phyloP scores from a whole-genome alignment of 2,888 invertebrate genomes.

The Hemicrepidius hirtus region DNA sequence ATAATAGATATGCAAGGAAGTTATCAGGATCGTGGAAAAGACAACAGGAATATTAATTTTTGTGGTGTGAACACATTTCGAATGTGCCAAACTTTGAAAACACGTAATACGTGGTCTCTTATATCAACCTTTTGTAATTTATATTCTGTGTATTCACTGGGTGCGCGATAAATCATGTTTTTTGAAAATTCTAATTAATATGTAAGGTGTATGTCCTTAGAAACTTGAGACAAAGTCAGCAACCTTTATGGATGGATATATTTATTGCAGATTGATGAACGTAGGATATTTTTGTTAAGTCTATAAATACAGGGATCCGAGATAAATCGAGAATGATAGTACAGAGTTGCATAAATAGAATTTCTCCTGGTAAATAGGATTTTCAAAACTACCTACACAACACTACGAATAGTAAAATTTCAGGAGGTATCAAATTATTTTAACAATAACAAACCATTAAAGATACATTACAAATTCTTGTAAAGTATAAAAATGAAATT shows the following conservation, averaged over 20 bases:
- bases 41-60: slow-evolving; percentile 12
- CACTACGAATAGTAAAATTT: too few species aligned
- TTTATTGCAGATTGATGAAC: background rate
- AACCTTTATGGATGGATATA: slow-evolving; percentile 6
- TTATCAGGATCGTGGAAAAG: slow-evolving; percentile 1
- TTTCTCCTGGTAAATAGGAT: too few species aligned
- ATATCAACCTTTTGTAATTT: slow-evolving; percentile 6
- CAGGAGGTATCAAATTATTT: too few species aligned
- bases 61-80: slow-evolving; percentile 12
- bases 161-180: slow-evolving; percentile 10
- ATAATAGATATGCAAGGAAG: slow-evolving; percentile 23
- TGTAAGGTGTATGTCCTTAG: background rate
- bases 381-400: too few species aligned
- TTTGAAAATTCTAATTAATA: slow-evolving; percentile 8
- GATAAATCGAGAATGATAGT: too few species aligned
- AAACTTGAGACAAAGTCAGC: background rate
- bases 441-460: too few species aligned
- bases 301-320: too few species aligned
- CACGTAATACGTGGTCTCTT: slow-evolving; percentile 2
- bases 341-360: too few species aligned
- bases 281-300: background rate
- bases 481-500: background rate
- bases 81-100: background rate
- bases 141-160: background rate
- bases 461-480: background rate